Conservation (phyloP, 2,113 vertebrate species). For the Oophaga pumilio region DNA sequence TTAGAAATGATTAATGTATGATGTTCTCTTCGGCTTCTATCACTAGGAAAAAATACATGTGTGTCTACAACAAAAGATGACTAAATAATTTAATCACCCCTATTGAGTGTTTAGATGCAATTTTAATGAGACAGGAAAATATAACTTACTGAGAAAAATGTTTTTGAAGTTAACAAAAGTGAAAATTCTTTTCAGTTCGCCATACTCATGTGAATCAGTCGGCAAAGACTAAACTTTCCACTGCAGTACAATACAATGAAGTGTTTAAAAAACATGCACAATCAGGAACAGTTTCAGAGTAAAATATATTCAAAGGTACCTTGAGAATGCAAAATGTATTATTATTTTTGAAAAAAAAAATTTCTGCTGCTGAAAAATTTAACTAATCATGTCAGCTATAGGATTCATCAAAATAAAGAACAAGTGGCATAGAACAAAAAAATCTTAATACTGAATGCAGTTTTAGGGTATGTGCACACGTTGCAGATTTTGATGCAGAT, state of each 20-base stretch:
- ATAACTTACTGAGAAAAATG: constrained; percentile 33
- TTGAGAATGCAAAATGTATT: neutral
- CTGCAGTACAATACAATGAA: neutral
- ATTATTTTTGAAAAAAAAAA: neutral
- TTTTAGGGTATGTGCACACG: no score
- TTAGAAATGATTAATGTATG: constrained; percentile 25
- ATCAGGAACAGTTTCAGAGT: neutral
- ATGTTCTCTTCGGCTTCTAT: constrained; percentile 21
- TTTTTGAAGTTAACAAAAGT: constrained; percentile 32
- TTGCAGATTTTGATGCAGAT: no score
- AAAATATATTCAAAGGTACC: neutral
- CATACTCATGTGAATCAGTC: neutral
- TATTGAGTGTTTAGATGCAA: constrained; percentile 35
- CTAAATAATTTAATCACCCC: constrained; percentile 48
- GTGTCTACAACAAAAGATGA: constrained; percentile 31
- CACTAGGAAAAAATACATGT: constrained; percentile 31
- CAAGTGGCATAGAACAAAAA: no score
- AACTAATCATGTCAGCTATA: no score
- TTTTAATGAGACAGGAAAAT: constrained; percentile 44
- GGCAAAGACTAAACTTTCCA: neutral
- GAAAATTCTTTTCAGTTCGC: neutral
- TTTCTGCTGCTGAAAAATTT: no score
- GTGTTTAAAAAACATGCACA: neutral
- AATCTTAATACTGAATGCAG: no score
- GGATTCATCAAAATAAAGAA: no score